Evolutionary conservation across 2,888 invertebrate genomes (phyloP), one percentile per base, ranked within the genome.

Genomic region (Fragum whitleyi): DNA sequence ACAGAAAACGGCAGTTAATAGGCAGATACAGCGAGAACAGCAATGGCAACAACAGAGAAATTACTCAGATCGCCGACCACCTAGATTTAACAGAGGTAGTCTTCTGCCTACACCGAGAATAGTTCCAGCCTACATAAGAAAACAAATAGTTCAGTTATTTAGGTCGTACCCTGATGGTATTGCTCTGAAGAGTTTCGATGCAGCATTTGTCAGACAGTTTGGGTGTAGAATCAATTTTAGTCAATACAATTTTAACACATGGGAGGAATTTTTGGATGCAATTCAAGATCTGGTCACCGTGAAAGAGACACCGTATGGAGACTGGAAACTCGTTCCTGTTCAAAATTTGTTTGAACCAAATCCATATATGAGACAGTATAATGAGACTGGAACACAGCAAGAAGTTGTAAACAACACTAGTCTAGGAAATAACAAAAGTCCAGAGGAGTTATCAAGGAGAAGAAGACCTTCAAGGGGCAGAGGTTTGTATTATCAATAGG

Each of bases 121-220:
- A 16, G 81, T 89, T 5, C 87, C 89, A 57, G 77, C 83, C 3
- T 87, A 85, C 69, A 76, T 89, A 14, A 75, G 86, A 62, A 82
- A 81, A 21, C 84, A 89, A 26, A 86, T 91, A 14, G 55, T 69
- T 7, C 79, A 88, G 29, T 73, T 91, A 19, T 80, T 90, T 14
- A 81, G 74, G 21, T 79, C 88, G 11, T 86, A 87, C 68, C 79
- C 84, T 0, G 74, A 86, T 71, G 89, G 89, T 7, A 65, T 90
- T 26, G 81, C 85, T 7, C 70, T 87, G 16, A 80, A 79, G 32
- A 85, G 87, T 55, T 88, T 89, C 51, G 88, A 87, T 26, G 74
- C 65, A 32, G 88, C 88, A 16, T 91, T 88, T 79, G 81, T 76
- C 2, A 86, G 82, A 72, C 62, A 85, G n/a, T 90, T 83, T 82